Percentiles rank a stretch among this genome's conserved stretches.
phyloP scores from a whole-genome alignment of 1,140 invertebrate genomes.

The Drosophila elegans region DNA sequence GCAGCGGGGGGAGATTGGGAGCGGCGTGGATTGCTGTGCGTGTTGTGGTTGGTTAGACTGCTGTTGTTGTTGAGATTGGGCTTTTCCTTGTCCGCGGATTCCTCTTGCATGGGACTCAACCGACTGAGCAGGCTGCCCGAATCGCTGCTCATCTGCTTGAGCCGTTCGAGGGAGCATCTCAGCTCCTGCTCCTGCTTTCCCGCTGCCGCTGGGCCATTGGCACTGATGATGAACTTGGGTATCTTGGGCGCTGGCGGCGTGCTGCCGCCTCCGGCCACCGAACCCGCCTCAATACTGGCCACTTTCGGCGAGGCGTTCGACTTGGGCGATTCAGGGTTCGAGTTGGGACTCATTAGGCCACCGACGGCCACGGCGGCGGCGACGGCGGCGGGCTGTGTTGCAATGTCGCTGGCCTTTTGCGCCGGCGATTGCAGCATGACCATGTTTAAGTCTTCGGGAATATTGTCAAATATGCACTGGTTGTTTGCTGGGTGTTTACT shows the following conservation, averaged over 20 bases:
- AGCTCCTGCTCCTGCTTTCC: conserved; percentile 67
- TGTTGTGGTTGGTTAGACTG: conserved; percentile 37
- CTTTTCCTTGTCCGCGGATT: conserved; percentile 59
- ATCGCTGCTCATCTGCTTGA: conserved; percentile 82
- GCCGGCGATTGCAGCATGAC: conserved; percentile 84
- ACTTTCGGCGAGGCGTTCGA: conserved; percentile 75
- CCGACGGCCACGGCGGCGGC: conserved; percentile 59
- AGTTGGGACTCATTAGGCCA: conserved; percentile 79
- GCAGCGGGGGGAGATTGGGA: conserved; percentile 52
- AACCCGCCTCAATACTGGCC: conserved; percentile 26
- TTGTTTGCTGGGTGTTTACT: conserved; percentile 28
- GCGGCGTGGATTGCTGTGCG: conserved; percentile 37
- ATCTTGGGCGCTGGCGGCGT: conserved; percentile 60
- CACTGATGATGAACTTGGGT: conserved; percentile 76
- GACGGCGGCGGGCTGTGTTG: conserved; percentile 56
- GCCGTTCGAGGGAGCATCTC: conserved; percentile 75
- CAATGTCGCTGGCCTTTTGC: conserved; percentile 70
- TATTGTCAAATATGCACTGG: conserved; percentile 16
- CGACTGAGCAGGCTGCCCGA: conserved; percentile 61
- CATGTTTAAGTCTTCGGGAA: conserved; percentile 52
- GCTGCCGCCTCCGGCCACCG: conserved; percentile 9
- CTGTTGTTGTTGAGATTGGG: conserved; percentile 48
- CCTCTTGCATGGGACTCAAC: conserved; percentile 67
- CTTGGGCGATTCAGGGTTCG: conserved; percentile 80
- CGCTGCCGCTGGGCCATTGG: conserved; percentile 34